Evolutionary conservation across 2,888 invertebrate genomes (phyloP), one percentile per base, ranked within the genome.

Genomic region (Drosophila subsilvestris): DNA sequence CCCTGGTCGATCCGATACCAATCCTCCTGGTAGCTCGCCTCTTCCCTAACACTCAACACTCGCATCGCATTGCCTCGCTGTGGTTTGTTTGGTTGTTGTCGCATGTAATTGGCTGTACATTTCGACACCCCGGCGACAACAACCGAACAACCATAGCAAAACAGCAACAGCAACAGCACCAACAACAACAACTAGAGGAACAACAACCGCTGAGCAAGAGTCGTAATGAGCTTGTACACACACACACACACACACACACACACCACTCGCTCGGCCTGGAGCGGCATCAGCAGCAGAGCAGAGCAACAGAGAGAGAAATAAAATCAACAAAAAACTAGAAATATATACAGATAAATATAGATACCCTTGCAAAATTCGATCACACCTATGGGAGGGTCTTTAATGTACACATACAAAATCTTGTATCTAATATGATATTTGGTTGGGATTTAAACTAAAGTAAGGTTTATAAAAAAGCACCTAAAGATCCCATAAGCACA

Each of bases 51-150:
- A 18, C 25, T 20, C 22, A 29, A 17, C 43, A 53, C 58, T 37
- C 37, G 37, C 27, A 27, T 8, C 27, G 27, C 27, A 7, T 37
- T 14, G 37, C 37, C 37, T 7, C 37, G 43, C 42, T 53, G 44
- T 48, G 37, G 29, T 53, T 32, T 67, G 65, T 62, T 70, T 37
- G 37, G 82, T 68, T 82, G 69, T 78, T 83, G 83, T 84, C 86
- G 70, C 86, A 62, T 83, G 83, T 83, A 83, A 83, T 83, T 83
- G 83, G 86, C 83, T 83, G 86, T 84, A 83, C 88, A 83, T 88
- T 84, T 83, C 83, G 83, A 83, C 83, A 83, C 83, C 83, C 85
- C 72, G 88, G 79, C 87, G 87, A 88, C 82, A 82, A 83, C 71
- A 77, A 55, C 66, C 56, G 49, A 54, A 43, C 44, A 55, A 45